These are phyloP conservation scores for Mustela erminea DNA, from an alignment of 2,797 vertebrate genomes.

Conservation along the genomic window DNA sequence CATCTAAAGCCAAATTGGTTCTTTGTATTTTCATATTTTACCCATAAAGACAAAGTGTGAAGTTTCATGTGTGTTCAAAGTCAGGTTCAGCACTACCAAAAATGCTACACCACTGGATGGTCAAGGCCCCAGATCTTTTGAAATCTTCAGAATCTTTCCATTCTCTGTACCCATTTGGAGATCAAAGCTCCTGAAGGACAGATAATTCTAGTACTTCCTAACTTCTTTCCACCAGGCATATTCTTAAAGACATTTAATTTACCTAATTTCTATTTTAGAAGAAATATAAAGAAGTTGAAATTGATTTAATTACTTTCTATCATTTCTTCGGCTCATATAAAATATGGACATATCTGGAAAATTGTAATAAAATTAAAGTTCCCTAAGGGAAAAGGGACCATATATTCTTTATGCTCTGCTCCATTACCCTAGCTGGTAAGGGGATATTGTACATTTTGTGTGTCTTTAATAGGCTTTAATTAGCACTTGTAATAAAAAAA, in stretches of 20 bases:
- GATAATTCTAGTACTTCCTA: background rate
- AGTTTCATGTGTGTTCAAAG: background rate
- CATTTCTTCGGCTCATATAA: background rate
- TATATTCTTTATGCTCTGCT: background rate
- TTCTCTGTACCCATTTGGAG: background rate
- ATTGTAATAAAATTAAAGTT: background rate
- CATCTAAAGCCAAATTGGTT: background rate
- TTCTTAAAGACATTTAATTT: conserved; percentile 11
- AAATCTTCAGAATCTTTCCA: background rate
- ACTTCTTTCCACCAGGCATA: background rate
- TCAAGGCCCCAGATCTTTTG: background rate
- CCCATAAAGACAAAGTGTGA: background rate
- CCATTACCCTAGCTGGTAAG: background rate
- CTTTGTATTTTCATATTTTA: background rate
- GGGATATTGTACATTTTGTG: background rate
- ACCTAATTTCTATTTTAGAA: background rate
- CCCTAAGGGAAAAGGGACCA: background rate
- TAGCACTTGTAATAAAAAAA: background rate
- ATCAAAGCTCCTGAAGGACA: background rate
- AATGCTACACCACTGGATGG: background rate
- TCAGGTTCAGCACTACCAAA: background rate
- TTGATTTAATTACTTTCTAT: background rate
- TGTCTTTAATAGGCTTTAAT: background rate
- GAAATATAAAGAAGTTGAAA: background rate
- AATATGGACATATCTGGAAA: background rate